Conservation (phyloP, 2,113 vertebrate species). For the Siniperca knerii region DNA sequence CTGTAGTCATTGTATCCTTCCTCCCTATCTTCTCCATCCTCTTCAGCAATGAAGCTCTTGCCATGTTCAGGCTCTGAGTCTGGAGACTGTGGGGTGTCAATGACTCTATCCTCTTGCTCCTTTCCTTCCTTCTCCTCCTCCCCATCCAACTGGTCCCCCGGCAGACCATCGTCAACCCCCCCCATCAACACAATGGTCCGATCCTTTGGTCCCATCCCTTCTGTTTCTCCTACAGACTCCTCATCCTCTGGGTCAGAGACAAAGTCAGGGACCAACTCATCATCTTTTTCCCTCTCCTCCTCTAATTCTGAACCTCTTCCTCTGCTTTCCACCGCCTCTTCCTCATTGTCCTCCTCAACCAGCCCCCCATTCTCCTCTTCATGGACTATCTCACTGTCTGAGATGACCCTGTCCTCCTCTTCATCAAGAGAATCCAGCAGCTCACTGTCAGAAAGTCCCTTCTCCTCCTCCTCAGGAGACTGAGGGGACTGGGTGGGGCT, state of each 20-base stretch:
- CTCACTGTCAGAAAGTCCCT: constrained; percentile 81
- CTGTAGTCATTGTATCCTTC: constrained; percentile 52
- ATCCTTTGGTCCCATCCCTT: constrained; percentile 77
- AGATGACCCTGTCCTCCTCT: constrained; percentile 79
- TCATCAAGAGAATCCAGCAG: constrained; percentile 86
- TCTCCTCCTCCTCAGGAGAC: constrained; percentile 89
- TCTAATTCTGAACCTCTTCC: constrained; percentile 68
- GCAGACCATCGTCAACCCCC: constrained; percentile 82
- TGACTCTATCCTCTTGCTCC: constrained; percentile 76
- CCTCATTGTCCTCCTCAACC: constrained; percentile 66
- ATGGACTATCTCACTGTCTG: constrained; percentile 82
- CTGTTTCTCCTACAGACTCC: constrained; percentile 79
- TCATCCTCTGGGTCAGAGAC: constrained; percentile 87
- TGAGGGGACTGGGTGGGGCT: constrained; percentile 91
- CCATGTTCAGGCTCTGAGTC: constrained; percentile 87
- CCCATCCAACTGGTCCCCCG: constrained; percentile 72
- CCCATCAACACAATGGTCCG: constrained; percentile 83
- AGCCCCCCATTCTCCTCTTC: constrained; percentile 72
- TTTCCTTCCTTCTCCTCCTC: constrained; percentile 79
- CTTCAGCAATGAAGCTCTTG: constrained; percentile 59
- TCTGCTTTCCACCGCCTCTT: constrained; percentile 22
- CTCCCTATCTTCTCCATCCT: constrained; percentile 67
- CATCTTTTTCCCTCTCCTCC: constrained; percentile 74
- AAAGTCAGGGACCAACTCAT: constrained; percentile 85
- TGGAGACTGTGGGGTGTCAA: constrained; percentile 89